These are phyloP conservation scores for Eufriesea mexicana DNA, from an alignment of 1,140 invertebrate species.

Conservation along the genomic window DNA sequence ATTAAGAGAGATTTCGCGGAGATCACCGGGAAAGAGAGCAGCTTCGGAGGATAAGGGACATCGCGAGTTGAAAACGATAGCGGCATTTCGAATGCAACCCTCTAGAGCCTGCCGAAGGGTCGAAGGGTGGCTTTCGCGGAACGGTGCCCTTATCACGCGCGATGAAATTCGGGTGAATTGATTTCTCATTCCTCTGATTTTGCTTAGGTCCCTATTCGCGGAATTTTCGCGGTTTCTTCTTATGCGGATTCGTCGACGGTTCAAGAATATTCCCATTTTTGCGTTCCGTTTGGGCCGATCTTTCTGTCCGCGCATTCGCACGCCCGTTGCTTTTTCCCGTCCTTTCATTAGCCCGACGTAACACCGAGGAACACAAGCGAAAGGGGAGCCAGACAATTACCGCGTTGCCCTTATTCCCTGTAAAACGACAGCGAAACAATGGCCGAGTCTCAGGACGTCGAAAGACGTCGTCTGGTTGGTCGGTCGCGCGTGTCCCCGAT, in stretches of 20 bases:
- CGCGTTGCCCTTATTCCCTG: neutral
- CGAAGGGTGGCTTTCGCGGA: neutral
- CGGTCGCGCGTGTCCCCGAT: neutral
- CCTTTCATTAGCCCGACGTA: neutral
- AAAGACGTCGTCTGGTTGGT: neutral
- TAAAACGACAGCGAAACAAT: conserved; percentile 4
- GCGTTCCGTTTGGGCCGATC: too few relatives aligned
- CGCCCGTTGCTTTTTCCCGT: too few relatives aligned
- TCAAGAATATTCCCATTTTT: too few relatives aligned
- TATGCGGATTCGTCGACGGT: neutral
- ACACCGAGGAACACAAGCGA: neutral
- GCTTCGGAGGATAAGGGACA: too few relatives aligned
- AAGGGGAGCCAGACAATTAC: conserved; percentile 6
- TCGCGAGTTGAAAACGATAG: too few relatives aligned
- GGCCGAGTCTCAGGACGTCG: neutral
- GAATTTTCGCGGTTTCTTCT: neutral
- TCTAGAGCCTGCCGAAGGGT: neutral
- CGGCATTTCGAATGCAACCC: too few relatives aligned
- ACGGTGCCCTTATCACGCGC: conserved; percentile 11
- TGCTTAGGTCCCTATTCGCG: neutral
- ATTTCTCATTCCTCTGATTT: neutral
- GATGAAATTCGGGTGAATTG: neutral
- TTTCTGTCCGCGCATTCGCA: neutral
- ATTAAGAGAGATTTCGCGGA: too few relatives aligned
- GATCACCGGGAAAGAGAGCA: too few relatives aligned